Conservation (phyloP, 2,888 invertebrate species). For the Carterocephalus palaemon region DNA sequence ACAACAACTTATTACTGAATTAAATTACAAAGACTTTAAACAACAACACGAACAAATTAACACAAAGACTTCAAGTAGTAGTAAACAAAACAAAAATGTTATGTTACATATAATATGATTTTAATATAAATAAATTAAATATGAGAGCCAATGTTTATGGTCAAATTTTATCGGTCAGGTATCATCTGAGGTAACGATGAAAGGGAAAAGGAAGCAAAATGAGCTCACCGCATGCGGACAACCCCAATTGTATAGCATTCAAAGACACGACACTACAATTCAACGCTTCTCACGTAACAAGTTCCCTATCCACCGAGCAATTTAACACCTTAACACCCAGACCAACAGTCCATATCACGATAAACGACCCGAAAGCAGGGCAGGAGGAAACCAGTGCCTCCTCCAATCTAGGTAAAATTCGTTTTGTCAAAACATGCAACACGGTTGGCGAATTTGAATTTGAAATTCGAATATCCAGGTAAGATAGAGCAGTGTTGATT, state of each 20-base stretch:
- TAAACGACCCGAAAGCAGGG: neutral
- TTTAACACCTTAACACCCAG: constrained; percentile 10
- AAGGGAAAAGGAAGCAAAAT: constrained; percentile 25
- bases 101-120: no score
- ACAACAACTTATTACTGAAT: no score
- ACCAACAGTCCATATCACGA: constrained; percentile 10
- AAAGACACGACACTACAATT: constrained; percentile 24
- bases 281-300: constrained; percentile 20
- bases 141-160: neutral
- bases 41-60: no score
- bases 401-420: constrained; percentile 21
- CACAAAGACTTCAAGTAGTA: no score
- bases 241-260: constrained; percentile 23
- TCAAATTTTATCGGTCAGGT: constrained; percentile 15
- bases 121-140: no score
- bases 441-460: constrained; percentile 6
- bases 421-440: constrained; percentile 14
- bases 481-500: no score
- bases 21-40: no score
- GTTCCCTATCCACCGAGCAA: neutral
- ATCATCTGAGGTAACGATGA: constrained; percentile 13
- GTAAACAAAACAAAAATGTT: no score
- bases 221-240: constrained; percentile 22
- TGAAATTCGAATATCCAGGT: constrained; percentile 19
- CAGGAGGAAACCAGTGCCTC: constrained; percentile 28